phyloP scores from a whole-genome alignment of 2,797 vertebrate species.

The Lacerta agilis region DNA sequence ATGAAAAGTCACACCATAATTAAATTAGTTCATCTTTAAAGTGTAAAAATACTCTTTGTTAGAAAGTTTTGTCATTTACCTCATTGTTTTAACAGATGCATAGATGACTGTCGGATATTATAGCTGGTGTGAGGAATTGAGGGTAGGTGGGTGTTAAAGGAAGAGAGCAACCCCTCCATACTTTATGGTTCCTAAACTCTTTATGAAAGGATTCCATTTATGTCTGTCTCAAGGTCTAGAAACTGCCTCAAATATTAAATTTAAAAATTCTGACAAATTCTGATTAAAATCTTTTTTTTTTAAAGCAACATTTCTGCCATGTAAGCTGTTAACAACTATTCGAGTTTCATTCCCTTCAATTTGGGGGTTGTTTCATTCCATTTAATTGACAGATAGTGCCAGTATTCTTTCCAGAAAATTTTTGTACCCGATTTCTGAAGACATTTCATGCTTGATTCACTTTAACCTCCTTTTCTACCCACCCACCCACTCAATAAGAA shows the following conservation, averaged over 20 bases:
- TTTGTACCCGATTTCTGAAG: background rate
- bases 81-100: background rate
- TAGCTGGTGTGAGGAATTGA: background rate
- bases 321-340: background rate
- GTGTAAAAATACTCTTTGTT: background rate
- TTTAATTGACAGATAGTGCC: background rate
- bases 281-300: background rate
- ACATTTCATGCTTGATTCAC: background rate
- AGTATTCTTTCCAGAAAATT: background rate
- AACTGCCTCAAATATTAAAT: background rate
- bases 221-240: background rate
- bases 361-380: background rate
- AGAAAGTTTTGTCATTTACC: background rate
- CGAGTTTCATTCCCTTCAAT: background rate
- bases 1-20: background rate
- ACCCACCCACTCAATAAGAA: background rate
- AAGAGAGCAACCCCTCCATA: background rate
- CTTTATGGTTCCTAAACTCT: background rate
- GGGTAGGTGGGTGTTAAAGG: background rate
- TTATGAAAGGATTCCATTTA: background rate
- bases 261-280: background rate
- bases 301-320: background rate
- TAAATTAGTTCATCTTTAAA: background rate
- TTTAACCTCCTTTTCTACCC: background rate
- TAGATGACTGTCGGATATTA: background rate